Percentiles rank a stretch among this genome's conserved stretches.
These are phyloP conservation scores for Myotis vivesi DNA, from an alignment of 2,797 vertebrate genomes.

Conservation along the genomic window DNA sequence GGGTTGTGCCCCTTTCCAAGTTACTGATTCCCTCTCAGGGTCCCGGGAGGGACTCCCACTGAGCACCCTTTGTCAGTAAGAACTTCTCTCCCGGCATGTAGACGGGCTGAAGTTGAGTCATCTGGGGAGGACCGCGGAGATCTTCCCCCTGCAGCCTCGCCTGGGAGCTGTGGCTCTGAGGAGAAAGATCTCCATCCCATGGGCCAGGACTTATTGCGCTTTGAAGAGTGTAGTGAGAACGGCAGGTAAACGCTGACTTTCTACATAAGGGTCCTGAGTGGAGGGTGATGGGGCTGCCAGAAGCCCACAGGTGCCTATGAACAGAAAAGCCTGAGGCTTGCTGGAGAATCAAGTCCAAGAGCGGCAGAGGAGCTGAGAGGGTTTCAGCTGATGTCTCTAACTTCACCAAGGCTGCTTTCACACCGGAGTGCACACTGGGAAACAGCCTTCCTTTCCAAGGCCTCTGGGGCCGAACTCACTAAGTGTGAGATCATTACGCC, in stretches of 20 bases:
- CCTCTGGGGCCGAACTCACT: not conserved
- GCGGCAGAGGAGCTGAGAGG: not conserved
- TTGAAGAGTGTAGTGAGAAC: not conserved
- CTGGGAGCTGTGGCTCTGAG: not conserved
- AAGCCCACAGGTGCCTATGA: fast-evolving
- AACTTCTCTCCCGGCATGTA: not conserved
- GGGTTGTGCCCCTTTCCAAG: fast-evolving
- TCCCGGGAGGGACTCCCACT: not conserved
- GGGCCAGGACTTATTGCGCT: fast-evolving
- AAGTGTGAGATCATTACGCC: not conserved
- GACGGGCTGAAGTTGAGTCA: fast-evolving
- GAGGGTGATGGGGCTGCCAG: fast-evolving
- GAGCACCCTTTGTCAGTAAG: fast-evolving
- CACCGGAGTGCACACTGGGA: fast-evolving
- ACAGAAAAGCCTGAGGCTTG: not conserved
- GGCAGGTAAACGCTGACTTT: not conserved
- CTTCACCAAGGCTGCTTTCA: not conserved
- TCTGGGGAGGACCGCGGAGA: fast-evolving
- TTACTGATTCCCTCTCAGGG: fast-evolving
- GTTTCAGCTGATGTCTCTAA: fast-evolving
- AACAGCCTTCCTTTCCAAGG: not conserved
- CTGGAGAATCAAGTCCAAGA: fast-evolving
- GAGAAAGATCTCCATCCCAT: fast-evolving
- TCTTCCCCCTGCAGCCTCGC: fast-evolving
- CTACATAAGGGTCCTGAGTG: not conserved